These are phyloP conservation scores for Lophochroa leadbeateri DNA, from an alignment of 2,113 vertebrate genomes.

Conservation along the genomic window DNA sequence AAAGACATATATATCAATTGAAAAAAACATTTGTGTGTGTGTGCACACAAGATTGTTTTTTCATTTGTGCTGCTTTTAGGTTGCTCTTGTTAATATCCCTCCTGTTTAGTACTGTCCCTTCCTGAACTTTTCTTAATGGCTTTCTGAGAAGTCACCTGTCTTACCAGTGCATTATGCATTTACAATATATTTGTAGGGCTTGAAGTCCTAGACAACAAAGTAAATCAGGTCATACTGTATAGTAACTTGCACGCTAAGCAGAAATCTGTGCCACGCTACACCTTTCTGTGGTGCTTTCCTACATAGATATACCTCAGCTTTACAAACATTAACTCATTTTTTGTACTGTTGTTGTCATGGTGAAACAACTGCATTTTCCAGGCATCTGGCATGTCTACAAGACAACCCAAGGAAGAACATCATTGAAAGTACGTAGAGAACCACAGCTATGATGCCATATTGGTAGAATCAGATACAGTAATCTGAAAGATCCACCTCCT, in stretches of 20 bases:
- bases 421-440: neutral
- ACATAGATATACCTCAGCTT: neutral
- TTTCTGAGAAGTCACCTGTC: neutral
- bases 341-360: neutral
- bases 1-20: neutral
- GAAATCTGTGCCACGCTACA: neutral
- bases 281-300: neutral
- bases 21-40: neutral
- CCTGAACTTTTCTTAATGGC: neutral
- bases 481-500: neutral
- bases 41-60: neutral
- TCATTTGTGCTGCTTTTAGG: neutral
- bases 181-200: neutral
- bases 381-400: neutral
- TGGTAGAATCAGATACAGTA: neutral
- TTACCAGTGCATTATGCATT: neutral
- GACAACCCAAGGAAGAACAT: neutral
- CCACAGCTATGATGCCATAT: neutral
- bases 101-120: neutral
- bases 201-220: accelerated
- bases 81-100: neutral
- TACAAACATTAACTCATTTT: neutral
- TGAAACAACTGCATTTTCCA: neutral
- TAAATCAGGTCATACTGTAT: neutral
- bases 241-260: neutral